phyloP scores from a whole-genome alignment of 2,888 invertebrate genomes.

The Andrena fulva region DNA sequence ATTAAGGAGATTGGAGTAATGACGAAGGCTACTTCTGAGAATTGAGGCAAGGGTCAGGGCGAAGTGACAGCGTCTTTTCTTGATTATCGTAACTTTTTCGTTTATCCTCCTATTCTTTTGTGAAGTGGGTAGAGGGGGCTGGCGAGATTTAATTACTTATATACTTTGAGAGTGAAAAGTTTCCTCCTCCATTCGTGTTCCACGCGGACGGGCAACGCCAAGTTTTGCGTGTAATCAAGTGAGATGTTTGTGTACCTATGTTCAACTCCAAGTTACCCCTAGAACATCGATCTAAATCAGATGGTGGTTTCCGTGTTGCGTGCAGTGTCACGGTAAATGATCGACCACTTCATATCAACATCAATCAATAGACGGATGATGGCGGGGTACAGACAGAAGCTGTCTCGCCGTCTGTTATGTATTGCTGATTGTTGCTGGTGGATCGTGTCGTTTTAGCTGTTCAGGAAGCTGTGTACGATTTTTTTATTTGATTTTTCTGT shows the following conservation, averaged over 20 bases:
- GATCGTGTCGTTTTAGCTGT: not conserved
- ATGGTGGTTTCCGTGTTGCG: not conserved
- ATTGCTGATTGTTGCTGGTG: constrained; percentile 5
- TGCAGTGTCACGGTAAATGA: constrained; percentile 30
- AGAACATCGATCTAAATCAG: constrained; percentile 23
- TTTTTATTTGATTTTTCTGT: not conserved
- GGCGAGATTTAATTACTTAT: constrained; percentile 1
- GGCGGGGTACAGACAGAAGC: not conserved
- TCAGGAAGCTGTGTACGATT: not conserved
- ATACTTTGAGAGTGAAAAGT: not conserved
- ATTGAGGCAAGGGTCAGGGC: not conserved
- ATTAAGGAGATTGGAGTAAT: not conserved
- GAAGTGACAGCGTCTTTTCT: not conserved
- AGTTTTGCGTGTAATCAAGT: not conserved
- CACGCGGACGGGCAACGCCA: not conserved
- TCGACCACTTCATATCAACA: constrained; percentile 27
- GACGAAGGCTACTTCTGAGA: not conserved
- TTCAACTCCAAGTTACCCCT: not conserved
- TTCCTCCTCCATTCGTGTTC: not conserved
- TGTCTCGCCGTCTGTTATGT: constrained; percentile 2
- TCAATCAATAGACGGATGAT: constrained; percentile 30
- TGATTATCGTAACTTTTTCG: not conserved
- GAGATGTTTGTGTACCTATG: not conserved
- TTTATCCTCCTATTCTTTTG: not conserved
- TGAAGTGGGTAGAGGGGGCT: not conserved